Evolutionary conservation across 2,888 invertebrate genomes (phyloP).

Genomic region (Cactoblastis cactorum): DNA sequence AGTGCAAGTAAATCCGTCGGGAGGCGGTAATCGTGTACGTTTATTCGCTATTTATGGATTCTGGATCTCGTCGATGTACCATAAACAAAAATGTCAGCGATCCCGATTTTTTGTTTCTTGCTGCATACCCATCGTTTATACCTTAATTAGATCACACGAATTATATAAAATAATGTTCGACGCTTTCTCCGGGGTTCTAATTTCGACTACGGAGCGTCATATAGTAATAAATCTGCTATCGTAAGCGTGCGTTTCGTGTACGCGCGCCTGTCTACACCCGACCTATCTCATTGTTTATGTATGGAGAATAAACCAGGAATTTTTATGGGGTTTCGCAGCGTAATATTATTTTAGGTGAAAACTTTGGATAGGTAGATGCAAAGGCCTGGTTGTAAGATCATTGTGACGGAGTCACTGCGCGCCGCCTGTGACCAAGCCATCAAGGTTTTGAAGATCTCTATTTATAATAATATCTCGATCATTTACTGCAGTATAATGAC

Average conservation of each 20-base stretch:
- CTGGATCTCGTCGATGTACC: conserved; percentile 77
- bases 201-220: conserved; percentile 46
- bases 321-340: conserved; percentile 64
- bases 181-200: conserved; percentile 58
- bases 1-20: conserved; percentile 76
- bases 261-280: conserved; percentile 74
- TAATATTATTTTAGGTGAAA: conserved; percentile 58
- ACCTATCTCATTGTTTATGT: conserved; percentile 79
- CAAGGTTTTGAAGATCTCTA: conserved; percentile 71
- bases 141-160: conserved; percentile 76
- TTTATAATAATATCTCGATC: conserved; percentile 74
- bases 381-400: conserved; percentile 37
- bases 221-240: conserved; percentile 69
- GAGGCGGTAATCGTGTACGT: conserved; percentile 78
- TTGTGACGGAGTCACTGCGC: conserved; percentile 39
- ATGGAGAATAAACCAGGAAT: conserved; percentile 75
- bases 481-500: conserved; percentile 73
- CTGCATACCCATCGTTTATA: conserved; percentile 74
- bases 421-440: conserved; percentile 48
- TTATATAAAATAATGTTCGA: conserved; percentile 71
- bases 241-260: conserved; percentile 74
- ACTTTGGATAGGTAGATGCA: conserved; percentile 42
- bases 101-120: conserved; percentile 79
- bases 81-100: conserved; percentile 81
- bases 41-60: conserved; percentile 78